These are phyloP conservation scores for Steatocranus sp. DNA, from an alignment of 2,797 vertebrate species.

Conservation along the genomic window DNA sequence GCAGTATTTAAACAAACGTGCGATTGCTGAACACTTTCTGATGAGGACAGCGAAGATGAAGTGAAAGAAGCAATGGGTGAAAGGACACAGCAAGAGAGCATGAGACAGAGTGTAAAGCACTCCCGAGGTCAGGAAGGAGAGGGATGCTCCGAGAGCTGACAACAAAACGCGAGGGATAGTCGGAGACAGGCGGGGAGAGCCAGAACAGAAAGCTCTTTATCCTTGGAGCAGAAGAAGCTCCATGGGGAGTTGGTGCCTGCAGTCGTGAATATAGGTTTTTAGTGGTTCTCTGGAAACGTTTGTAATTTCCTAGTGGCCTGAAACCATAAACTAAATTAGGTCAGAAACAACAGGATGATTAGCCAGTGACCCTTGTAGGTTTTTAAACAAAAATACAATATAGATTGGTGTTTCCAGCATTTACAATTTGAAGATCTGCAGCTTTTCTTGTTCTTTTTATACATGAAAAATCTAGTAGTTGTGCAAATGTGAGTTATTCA, in stretches of 20 bases:
- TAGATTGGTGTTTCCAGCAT: background rate
- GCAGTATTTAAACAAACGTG: background rate
- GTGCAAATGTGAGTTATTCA: background rate
- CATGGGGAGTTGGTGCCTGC: background rate
- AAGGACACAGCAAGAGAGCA: background rate
- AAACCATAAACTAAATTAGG: background rate
- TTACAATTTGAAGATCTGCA: background rate
- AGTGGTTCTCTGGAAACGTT: background rate
- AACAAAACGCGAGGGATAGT: conserved; percentile 11
- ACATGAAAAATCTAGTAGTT: background rate
- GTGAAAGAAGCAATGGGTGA: background rate
- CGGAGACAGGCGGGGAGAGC: conserved; percentile 29
- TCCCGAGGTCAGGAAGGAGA: background rate
- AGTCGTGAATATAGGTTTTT: background rate
- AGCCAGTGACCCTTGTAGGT: no score
- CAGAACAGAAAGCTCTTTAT: conserved; percentile 64
- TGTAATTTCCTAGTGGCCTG: background rate
- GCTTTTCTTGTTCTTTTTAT: background rate
- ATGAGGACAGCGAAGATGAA: background rate
- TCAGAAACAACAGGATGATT: background rate
- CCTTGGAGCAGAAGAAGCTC: conserved; percentile 1
- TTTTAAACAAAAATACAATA: background rate
- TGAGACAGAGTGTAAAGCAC: background rate
- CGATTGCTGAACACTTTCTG: background rate
- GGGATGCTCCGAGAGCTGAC: background rate